phyloP scores from a whole-genome alignment of 2,113 vertebrate genomes.

The Bambusicola thoracicus region DNA sequence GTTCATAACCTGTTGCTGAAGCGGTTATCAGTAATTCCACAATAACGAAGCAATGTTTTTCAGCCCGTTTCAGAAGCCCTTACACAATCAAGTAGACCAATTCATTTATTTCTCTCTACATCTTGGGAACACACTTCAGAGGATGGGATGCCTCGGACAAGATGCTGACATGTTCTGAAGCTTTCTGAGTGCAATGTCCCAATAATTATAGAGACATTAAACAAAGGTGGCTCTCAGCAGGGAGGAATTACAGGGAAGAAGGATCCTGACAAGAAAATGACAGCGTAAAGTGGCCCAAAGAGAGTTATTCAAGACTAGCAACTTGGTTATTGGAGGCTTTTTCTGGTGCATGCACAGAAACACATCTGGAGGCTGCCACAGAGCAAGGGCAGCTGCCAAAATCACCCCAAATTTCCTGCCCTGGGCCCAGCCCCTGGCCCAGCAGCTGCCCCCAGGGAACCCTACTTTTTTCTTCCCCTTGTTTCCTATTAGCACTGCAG shows the following conservation, averaged over 20 bases:
- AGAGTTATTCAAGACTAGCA: background rate
- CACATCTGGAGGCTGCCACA: background rate
- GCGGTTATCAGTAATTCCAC: conserved; percentile 37
- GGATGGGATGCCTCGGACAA: background rate
- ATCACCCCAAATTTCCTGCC: background rate
- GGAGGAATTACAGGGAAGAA: background rate
- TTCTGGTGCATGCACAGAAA: background rate
- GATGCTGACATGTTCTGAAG: background rate
- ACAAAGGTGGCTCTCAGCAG: background rate
- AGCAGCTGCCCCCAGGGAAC: no score
- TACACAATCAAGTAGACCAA: background rate
- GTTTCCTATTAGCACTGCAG: background rate
- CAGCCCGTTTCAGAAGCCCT: background rate
- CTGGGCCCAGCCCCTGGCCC: no score
- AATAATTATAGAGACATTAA: background rate
- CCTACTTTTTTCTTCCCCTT: background rate
- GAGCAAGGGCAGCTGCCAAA: background rate
- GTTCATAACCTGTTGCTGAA: conserved; percentile 50
- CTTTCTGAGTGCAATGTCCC: background rate
- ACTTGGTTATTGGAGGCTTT: background rate
- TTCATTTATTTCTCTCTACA: background rate
- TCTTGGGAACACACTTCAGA: fast-evolving
- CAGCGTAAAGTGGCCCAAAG: background rate
- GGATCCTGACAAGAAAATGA: background rate
- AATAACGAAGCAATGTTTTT: conserved; percentile 37